Conservation (phyloP, 2,113 vertebrate species). For the Triplophysa siluroides region DNA sequence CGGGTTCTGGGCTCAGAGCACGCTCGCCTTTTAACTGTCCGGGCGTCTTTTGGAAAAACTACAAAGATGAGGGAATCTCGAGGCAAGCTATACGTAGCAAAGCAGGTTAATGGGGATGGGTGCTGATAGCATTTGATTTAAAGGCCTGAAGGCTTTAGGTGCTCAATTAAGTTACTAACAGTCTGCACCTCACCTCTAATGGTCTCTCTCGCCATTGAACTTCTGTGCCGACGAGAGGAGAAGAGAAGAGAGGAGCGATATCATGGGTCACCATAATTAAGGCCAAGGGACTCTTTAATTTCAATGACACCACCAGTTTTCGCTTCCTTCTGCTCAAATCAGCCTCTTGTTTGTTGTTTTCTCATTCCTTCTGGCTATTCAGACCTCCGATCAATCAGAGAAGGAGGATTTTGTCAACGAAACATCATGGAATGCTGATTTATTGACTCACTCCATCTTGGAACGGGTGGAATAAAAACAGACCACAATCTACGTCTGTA, state of each 20-base stretch:
- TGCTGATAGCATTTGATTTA: slow-evolving; percentile 96
- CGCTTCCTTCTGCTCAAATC: slow-evolving; percentile 81
- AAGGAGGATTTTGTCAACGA: slow-evolving; percentile 71
- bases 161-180: slow-evolving; percentile 96
- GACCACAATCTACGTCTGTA: slow-evolving; percentile 35
- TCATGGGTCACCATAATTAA: slow-evolving; percentile 95
- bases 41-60: slow-evolving; percentile 45
- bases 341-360: slow-evolving; percentile 83
- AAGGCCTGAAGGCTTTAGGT: slow-evolving; percentile 92
- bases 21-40: slow-evolving; percentile 46
- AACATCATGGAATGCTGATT: slow-evolving; percentile 55
- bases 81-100: slow-evolving; percentile 43
- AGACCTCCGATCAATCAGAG: slow-evolving; percentile 85
- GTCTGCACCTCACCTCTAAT: slow-evolving; percentile 96
- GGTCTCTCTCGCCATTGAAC: slow-evolving; percentile 90
- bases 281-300: slow-evolving; percentile 97
- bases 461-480: slow-evolving; percentile 44
- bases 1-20: slow-evolving; percentile 20
- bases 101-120: slow-evolving; percentile 85
- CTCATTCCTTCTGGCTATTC: slow-evolving; percentile 71
- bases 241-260: slow-evolving; percentile 64
- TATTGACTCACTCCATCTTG: slow-evolving; percentile 53
- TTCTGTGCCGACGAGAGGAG: slow-evolving; percentile 79
- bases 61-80: slow-evolving; percentile 35
- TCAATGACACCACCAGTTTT: slow-evolving; percentile 94